These are phyloP conservation scores for Seira sanloemensis DNA, from an alignment of 2,888 invertebrate species.

Conservation along the genomic window DNA sequence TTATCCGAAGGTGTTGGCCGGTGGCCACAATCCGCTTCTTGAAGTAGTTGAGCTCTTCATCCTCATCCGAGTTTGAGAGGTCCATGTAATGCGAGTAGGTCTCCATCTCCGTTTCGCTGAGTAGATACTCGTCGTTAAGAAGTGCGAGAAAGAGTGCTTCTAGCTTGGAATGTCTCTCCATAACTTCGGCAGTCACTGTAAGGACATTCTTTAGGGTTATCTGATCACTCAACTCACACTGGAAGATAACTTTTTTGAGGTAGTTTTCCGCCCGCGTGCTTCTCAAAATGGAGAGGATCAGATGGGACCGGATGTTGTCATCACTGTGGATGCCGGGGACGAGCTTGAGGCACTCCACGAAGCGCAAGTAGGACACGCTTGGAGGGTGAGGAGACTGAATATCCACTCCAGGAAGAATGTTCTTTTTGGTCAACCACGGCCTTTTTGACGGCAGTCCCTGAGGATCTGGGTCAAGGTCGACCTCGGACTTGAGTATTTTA, in stretches of 20 bases:
- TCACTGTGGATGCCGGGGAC: slow-evolving; percentile 41
- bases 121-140: slow-evolving; percentile 48
- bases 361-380: background rate
- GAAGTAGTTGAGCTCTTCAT: slow-evolving; percentile 23
- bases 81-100: slow-evolving; percentile 35
- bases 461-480: background rate
- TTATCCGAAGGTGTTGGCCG: slow-evolving; percentile 25
- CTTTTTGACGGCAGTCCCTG: background rate
- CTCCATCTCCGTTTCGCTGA: slow-evolving; percentile 12
- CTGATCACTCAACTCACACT: slow-evolving; percentile 40
- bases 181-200: slow-evolving; percentile 37
- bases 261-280: slow-evolving; percentile 15
- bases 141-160: slow-evolving; percentile 51
- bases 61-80: background rate
- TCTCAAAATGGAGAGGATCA: slow-evolving; percentile 45
- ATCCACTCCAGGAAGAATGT: slow-evolving; percentile 48
- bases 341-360: slow-evolving; percentile 43
- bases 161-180: slow-evolving; percentile 49
- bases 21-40: slow-evolving; percentile 37
- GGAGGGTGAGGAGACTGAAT: slow-evolving; percentile 15
- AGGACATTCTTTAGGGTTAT: slow-evolving; percentile 29
- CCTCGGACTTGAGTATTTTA: slow-evolving; percentile 17
- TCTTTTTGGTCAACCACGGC: background rate
- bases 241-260: slow-evolving; percentile 48
- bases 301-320: slow-evolving; percentile 30